Evolutionary conservation across 2,888 invertebrate species (phyloP).

Genomic region (Tinea semifulvella): DNA sequence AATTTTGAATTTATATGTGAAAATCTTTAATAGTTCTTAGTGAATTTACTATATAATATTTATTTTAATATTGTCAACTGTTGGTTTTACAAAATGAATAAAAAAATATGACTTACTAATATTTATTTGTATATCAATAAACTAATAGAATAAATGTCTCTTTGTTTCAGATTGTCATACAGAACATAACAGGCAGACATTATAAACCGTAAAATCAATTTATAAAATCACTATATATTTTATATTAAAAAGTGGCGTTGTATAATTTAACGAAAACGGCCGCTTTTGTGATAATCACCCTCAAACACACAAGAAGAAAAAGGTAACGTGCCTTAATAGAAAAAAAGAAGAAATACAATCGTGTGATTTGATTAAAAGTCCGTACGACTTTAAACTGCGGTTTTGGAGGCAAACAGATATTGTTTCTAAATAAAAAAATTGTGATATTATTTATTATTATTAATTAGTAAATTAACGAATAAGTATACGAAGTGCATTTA

Average conservation of each 20-base stretch:
- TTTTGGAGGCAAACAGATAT: slow-evolving; percentile 18
- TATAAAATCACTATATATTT: background rate
- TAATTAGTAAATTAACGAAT: background rate
- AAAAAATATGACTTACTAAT: too few relatives aligned
- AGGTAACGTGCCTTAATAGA: too few relatives aligned
- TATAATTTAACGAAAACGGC: slow-evolving; percentile 4
- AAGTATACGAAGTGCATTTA: slow-evolving; percentile 13
- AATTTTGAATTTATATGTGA: too few relatives aligned
- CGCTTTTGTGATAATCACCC: background rate
- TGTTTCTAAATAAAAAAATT: slow-evolving; percentile 30
- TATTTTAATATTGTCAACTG: too few relatives aligned
- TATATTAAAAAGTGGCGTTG: background rate
- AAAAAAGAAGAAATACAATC: slow-evolving; percentile 14
- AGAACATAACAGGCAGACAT: background rate
- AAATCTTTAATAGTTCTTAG: too few relatives aligned
- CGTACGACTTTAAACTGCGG: slow-evolving; percentile 58
- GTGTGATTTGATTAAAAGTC: slow-evolving; percentile 27
- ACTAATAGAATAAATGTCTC: background rate
- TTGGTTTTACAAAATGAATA: too few relatives aligned
- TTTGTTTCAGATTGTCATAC: background rate
- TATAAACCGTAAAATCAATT: background rate
- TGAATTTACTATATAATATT: too few relatives aligned
- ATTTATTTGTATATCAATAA: too few relatives aligned
- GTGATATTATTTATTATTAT: slow-evolving; percentile 11
- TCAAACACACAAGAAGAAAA: slow-evolving; percentile 14